A percentile compares a stretch with the other conserved stretches of the same genome.
phyloP scores from a whole-genome alignment of 2,113 vertebrate species.

The Siphamia tubifer region DNA sequence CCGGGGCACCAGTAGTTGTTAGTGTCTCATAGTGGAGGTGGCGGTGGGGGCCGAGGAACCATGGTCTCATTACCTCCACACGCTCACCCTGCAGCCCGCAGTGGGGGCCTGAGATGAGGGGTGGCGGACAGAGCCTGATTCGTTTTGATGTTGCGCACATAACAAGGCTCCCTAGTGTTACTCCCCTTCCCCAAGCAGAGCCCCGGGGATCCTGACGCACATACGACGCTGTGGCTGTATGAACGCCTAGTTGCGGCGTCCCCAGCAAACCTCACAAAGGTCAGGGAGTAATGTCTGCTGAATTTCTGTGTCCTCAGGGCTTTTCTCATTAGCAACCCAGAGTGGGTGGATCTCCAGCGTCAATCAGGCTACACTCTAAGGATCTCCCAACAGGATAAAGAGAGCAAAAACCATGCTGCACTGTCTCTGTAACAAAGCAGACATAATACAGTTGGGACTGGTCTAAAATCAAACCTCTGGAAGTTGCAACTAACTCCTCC shows the following conservation, averaged over 20 bases:
- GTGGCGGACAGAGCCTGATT: slow-evolving; percentile 67
- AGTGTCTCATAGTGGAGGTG: slow-evolving; percentile 64
- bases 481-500: slow-evolving; percentile 38
- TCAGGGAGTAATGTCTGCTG: slow-evolving; percentile 72
- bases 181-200: slow-evolving; percentile 40
- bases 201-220: slow-evolving; percentile 51
- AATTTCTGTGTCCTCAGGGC: slow-evolving; percentile 59
- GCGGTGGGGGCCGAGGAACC: slow-evolving; percentile 39
- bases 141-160: slow-evolving; percentile 70
- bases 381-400: slow-evolving; percentile 43
- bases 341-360: slow-evolving; percentile 64
- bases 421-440: slow-evolving; percentile 46
- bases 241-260: slow-evolving; percentile 31
- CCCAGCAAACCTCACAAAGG: slow-evolving; percentile 59
- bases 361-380: slow-evolving; percentile 61
- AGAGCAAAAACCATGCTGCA: slow-evolving; percentile 29
- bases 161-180: slow-evolving; percentile 70
- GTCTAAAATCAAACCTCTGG: slow-evolving; percentile 28
- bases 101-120: slow-evolving; percentile 52
- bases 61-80: slow-evolving; percentile 76
- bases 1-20: slow-evolving; percentile 72
- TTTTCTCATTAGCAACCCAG: slow-evolving; percentile 66
- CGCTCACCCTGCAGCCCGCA: slow-evolving; percentile 51
- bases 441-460: slow-evolving; percentile 40
- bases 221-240: slow-evolving; percentile 26